Evolutionary conservation across 2,797 vertebrate genomes (phyloP).

Genomic region (Cossypha polioptera): DNA sequence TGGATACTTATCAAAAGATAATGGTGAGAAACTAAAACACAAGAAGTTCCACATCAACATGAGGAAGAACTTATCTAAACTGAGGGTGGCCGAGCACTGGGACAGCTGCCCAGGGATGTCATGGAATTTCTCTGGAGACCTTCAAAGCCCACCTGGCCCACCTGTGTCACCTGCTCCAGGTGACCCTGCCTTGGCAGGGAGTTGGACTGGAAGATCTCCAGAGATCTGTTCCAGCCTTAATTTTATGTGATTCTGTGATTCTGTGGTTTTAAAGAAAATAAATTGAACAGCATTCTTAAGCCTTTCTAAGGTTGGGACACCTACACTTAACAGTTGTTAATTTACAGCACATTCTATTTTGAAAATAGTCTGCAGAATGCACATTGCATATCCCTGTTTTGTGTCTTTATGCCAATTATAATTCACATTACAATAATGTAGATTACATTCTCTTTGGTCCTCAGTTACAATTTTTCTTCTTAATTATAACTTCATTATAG

Average conservation of each 20-base stretch:
- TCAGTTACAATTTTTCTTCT: not conserved
- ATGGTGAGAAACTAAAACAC: not conserved
- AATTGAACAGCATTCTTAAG: not conserved
- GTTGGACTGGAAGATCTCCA: not conserved
- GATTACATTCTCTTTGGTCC: not conserved
- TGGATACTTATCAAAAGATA: not conserved
- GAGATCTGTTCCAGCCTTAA: not conserved
- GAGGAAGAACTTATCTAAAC: not conserved
- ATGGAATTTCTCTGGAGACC: not conserved
- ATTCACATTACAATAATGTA: not conserved
- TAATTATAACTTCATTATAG: not conserved
- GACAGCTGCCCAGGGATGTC: not conserved
- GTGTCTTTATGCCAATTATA: not conserved
- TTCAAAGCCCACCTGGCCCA: not conserved
- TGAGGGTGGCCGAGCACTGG: not conserved
- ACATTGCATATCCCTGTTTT: not conserved
- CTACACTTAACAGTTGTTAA: not conserved
- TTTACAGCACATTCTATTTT: conserved; percentile 2
- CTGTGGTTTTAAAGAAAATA: not conserved
- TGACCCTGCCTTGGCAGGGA: not conserved
- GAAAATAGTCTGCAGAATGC: not conserved
- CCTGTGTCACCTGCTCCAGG: not conserved
- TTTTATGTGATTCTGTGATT: not conserved
- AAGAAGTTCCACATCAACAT: not conserved
- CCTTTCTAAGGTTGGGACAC: not conserved